Evolutionary conservation across 2,113 vertebrate species (phyloP).

Genomic region (Anarrhichthys ocellatus): DNA sequence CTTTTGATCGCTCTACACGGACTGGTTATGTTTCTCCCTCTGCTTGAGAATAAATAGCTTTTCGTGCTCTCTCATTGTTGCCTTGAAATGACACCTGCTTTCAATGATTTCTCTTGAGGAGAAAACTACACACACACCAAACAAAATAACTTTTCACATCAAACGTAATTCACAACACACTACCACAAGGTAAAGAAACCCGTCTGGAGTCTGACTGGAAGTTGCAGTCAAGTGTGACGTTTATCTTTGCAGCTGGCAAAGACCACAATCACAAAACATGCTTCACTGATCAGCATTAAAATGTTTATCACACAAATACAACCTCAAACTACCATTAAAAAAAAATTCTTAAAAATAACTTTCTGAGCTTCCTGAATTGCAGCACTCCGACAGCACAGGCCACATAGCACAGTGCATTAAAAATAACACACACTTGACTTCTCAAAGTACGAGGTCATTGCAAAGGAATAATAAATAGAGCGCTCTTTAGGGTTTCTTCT

Average conservation of each 20-base stretch:
- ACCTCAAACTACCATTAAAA: neutral
- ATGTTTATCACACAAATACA: neutral
- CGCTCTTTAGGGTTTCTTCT: neutral
- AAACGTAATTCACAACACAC: constrained; percentile 19
- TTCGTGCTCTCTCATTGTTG: constrained; percentile 11
- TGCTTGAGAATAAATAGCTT: neutral
- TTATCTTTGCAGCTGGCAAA: neutral
- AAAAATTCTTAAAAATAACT: neutral
- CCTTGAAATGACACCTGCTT: constrained; percentile 7
- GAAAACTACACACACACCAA: neutral
- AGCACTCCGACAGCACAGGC: neutral
- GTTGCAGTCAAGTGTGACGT: neutral
- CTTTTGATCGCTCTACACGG: neutral
- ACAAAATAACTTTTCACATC: constrained; percentile 10
- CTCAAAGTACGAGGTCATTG: neutral
- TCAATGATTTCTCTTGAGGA: neutral
- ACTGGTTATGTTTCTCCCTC: neutral
- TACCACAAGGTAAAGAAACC: constrained; percentile 23
- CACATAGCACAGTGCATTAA: neutral
- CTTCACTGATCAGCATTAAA: neutral
- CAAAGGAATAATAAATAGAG: neutral
- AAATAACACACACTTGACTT: neutral
- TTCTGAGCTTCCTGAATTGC: neutral
- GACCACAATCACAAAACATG: neutral
- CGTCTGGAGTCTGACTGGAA: constrained; percentile 13